A percentile compares a stretch with the other conserved stretches of the same genome.
phyloP scores from a whole-genome alignment of 2,797 vertebrate species.

The Enteromius radiatus region DNA sequence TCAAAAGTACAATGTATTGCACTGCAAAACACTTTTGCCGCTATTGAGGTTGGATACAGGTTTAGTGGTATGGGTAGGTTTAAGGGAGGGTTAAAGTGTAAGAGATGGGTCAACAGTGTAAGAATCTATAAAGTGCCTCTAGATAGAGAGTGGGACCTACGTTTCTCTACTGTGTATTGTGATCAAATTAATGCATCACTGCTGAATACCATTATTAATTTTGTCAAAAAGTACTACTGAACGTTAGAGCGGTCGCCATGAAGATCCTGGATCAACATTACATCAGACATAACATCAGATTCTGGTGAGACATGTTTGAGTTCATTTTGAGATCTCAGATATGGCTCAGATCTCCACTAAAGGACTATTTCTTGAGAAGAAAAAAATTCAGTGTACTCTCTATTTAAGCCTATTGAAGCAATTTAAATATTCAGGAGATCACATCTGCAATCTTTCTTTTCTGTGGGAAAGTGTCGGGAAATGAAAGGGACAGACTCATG shows the following conservation, averaged over 20 bases:
- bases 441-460: background rate
- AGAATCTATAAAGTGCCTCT: too few species aligned
- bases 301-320: background rate
- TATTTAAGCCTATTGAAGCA: background rate
- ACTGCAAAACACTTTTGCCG: too few species aligned
- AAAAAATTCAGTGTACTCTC: background rate
- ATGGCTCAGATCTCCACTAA: background rate
- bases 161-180: background rate
- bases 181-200: background rate
- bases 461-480: background rate
- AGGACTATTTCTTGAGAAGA: background rate
- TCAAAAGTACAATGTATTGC: too few species aligned
- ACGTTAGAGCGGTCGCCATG: background rate
- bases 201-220: background rate
- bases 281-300: too few species aligned
- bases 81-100: too few species aligned
- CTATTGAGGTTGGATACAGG: too few species aligned
- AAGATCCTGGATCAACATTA: too few species aligned
- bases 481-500: background rate
- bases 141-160: background rate
- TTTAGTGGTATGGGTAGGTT: too few species aligned
- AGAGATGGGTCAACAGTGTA: too few species aligned
- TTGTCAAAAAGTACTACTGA: background rate
- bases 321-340: background rate
- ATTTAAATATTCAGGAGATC: background rate